These are phyloP conservation scores for Grammomys dolichurus DNA, from an alignment of 2,113 vertebrate genomes.

Conservation along the genomic window DNA sequence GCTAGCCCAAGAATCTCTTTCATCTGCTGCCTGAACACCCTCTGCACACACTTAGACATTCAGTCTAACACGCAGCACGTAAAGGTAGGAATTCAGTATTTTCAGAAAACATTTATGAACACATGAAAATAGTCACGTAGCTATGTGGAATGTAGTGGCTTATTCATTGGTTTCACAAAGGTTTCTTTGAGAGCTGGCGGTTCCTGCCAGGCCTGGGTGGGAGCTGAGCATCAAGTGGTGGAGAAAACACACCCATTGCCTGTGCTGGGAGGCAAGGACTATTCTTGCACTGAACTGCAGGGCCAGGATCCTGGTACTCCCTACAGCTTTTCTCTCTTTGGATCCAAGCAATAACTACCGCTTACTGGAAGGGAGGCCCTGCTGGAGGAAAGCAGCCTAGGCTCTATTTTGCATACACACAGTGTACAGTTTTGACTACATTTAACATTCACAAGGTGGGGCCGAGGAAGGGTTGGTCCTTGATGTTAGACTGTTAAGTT, in stretches of 20 bases:
- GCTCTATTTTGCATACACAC: not conserved
- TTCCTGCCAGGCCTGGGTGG: not conserved
- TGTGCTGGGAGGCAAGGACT: not conserved
- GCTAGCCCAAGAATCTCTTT: not conserved
- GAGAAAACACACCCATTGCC: not conserved
- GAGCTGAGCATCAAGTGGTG: not conserved
- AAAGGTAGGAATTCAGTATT: slow-evolving; percentile 42
- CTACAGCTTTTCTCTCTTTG: not conserved
- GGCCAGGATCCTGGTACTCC: not conserved
- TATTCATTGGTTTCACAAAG: slow-evolving; percentile 1
- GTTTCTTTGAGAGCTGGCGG: slow-evolving; percentile 8
- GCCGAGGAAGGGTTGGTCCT: not conserved
- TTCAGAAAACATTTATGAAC: slow-evolving; percentile 1
- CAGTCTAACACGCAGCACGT: not conserved
- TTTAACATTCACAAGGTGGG: no score
- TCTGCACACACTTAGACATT: not conserved
- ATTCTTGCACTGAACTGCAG: rapidly evolving
- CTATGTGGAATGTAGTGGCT: not conserved
- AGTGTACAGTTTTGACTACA: not conserved
- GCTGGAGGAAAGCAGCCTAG: rapidly evolving
- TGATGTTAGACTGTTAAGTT: not conserved
- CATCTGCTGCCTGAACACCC: not conserved
- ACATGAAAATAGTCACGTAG: slow-evolving; percentile 6
- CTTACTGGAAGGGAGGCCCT: not conserved
- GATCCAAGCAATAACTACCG: not conserved